Conservation (phyloP, 2,888 invertebrate genomes). For the Aphidoletes aphidimyza region DNA sequence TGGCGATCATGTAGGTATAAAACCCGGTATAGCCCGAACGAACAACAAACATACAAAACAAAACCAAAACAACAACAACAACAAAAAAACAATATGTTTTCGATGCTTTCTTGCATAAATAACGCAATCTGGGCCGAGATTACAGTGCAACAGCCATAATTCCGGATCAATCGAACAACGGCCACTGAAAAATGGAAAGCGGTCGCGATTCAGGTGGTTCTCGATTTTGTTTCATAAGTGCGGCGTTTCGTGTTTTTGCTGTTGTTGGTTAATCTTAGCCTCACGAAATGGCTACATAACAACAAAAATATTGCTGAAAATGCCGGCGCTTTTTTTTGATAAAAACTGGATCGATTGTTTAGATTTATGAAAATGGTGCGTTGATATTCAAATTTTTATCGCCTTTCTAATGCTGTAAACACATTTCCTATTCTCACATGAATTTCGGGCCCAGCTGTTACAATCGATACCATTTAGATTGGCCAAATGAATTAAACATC, state of each 20-base stretch:
- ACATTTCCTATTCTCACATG: not conserved
- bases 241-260: no score
- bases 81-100: constrained; percentile 15
- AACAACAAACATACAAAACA: no score
- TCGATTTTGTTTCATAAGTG: not conserved
- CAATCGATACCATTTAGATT: not conserved
- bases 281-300: not conserved
- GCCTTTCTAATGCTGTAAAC: constrained; percentile 27
- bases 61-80: no score
- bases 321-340: no score
- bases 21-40: no score
- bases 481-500: not conserved
- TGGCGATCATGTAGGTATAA: not conserved
- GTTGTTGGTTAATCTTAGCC: no score
- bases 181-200: not conserved
- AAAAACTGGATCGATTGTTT: constrained; percentile 10
- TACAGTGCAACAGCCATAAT: not conserved
- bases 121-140: not conserved
- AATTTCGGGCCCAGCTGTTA: constrained; percentile 10
- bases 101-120: not conserved
- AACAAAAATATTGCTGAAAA: not conserved
- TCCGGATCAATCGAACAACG: not conserved
- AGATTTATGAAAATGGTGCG: no score
- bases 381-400: no score
- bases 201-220: constrained; percentile 26